Evolutionary conservation across 2,797 vertebrate species (phyloP).

Genomic region (Silurus aristotelis): DNA sequence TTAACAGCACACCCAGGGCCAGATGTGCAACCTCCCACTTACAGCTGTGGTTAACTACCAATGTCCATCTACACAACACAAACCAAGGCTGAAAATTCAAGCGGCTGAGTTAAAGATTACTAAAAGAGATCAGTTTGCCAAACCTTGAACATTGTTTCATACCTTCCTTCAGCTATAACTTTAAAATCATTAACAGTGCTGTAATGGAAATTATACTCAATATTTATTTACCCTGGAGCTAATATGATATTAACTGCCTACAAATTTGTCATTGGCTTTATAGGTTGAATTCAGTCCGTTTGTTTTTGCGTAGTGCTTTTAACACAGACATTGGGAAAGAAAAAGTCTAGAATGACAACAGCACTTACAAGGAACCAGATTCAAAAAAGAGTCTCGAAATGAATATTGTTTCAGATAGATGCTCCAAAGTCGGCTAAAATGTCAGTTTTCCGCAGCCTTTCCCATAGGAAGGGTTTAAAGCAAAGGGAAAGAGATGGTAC

Average conservation of each 20-base stretch:
- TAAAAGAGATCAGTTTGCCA: not conserved
- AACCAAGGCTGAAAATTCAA: not conserved
- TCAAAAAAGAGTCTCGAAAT: too few species aligned
- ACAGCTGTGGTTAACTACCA: not conserved
- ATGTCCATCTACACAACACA: not conserved
- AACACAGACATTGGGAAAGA: too few species aligned
- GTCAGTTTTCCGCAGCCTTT: too few species aligned
- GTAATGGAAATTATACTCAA: not conserved
- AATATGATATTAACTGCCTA: too few species aligned
- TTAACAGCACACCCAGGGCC: not conserved
- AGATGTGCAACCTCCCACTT: not conserved
- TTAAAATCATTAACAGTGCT: not conserved
- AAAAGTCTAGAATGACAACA: not conserved
- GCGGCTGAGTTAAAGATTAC: not conserved
- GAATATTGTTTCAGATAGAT: too few species aligned
- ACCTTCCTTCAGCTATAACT: too few species aligned
- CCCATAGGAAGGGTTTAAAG: not conserved
- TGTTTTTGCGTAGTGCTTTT: not conserved
- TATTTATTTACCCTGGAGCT: not conserved
- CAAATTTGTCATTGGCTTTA: too few species aligned
- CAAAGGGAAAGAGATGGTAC: not conserved
- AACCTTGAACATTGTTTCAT: not conserved
- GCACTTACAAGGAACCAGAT: too few species aligned
- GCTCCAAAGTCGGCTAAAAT: not conserved
- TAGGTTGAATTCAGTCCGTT: not conserved